phyloP scores from a whole-genome alignment of 2,113 vertebrate species.

The Hypomesus transpacificus region DNA sequence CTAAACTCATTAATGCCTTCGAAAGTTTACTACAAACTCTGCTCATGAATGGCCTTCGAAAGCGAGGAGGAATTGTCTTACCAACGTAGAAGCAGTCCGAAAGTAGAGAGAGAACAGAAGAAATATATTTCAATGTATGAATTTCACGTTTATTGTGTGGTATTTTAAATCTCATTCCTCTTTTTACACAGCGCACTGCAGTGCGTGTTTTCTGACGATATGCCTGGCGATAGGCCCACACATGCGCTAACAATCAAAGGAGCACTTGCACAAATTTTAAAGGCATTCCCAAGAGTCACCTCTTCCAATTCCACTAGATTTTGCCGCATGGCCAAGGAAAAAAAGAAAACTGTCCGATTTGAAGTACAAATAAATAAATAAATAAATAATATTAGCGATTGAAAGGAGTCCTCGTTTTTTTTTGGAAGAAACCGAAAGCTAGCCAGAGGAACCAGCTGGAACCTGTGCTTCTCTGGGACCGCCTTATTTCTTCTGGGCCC shows the following conservation, averaged over 20 bases:
- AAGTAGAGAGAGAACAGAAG: background rate
- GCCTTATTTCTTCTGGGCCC: slow-evolving; percentile 25
- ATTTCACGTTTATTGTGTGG: too few species aligned
- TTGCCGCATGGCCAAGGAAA: slow-evolving; percentile 1
- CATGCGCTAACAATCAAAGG: slow-evolving; percentile 12
- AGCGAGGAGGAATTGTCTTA: background rate
- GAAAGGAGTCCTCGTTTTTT: background rate
- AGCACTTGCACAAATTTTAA: slow-evolving; percentile 14
- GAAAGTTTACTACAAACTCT: slow-evolving; percentile 12
- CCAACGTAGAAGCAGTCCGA: background rate
- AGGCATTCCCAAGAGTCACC: slow-evolving; percentile 11
- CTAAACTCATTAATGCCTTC: slow-evolving; percentile 21
- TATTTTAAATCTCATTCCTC: background rate
- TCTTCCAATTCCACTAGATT: slow-evolving; percentile 8
- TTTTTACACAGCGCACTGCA: background rate
- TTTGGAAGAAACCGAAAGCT: background rate
- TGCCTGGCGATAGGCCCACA: slow-evolving; percentile 25
- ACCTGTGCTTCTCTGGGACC: slow-evolving; percentile 6
- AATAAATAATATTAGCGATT: background rate
- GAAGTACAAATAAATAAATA: slow-evolving; percentile 1
- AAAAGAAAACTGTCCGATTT: background rate
- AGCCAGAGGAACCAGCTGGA: slow-evolving; percentile 12
- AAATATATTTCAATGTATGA: background rate
- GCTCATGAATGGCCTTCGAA: background rate
- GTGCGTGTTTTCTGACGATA: slow-evolving; percentile 14